Conservation (phyloP, 2,888 invertebrate species). For the Sinodicranocentrus sp. region DNA sequence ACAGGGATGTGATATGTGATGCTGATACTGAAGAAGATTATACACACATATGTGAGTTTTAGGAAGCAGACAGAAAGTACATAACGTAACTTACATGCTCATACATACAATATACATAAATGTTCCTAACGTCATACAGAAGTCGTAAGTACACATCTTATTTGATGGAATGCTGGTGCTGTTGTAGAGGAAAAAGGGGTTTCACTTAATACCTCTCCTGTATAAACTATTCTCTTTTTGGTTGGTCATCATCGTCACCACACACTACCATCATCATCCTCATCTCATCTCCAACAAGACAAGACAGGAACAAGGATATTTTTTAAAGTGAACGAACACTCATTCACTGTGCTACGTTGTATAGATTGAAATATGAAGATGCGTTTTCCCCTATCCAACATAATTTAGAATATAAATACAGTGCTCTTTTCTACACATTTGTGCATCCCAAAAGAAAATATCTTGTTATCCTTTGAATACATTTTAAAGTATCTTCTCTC, state of each 20-base stretch:
- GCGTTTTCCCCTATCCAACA: not conserved
- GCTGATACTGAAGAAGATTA: not conserved
- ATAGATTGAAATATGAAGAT: not conserved
- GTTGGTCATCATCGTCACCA: constrained; percentile 12
- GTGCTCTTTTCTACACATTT: too few species aligned
- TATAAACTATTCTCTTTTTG: not conserved
- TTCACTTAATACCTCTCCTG: not conserved
- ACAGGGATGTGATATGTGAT: not conserved
- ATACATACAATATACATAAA: not conserved
- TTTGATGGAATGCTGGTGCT: not conserved
- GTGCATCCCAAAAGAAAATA: too few species aligned
- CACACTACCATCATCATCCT: constrained; percentile 2
- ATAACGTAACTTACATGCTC: not conserved
- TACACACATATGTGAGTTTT: not conserved
- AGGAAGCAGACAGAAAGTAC: too few species aligned
- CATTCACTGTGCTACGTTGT: not conserved
- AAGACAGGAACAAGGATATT: constrained; percentile 3
- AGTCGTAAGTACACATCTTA: constrained; percentile 1
- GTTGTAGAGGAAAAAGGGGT: not conserved
- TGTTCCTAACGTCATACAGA: not conserved
- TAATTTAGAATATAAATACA: too few species aligned
- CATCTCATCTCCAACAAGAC: not conserved
- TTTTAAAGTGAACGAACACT: not conserved
- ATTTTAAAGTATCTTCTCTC: too few species aligned
- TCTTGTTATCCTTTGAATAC: too few species aligned